Evolutionary conservation across 2,888 invertebrate species (phyloP).

Genomic region (Orthosia cruda): DNA sequence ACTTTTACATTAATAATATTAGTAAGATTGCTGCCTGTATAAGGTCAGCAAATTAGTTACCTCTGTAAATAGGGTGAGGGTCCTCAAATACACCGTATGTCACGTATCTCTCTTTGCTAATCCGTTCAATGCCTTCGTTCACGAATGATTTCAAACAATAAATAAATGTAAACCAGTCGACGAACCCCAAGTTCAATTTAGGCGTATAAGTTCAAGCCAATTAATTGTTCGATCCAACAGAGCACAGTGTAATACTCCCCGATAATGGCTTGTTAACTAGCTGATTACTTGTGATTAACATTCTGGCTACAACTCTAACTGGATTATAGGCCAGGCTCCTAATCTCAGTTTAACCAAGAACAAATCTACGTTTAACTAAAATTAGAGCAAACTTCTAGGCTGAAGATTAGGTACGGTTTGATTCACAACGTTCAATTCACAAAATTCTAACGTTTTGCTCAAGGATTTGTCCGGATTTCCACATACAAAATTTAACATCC

Average conservation of each 20-base stretch:
- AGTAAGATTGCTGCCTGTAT: no score
- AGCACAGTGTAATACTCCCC: slow-evolving; percentile 22
- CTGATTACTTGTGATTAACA: slow-evolving; percentile 51
- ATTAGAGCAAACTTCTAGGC: slow-evolving; percentile 15
- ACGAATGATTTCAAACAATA: slow-evolving; percentile 11
- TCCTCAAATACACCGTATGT: not conserved
- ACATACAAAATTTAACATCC: not conserved
- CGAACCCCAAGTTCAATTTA: slow-evolving; percentile 17
- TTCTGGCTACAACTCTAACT: slow-evolving; percentile 42
- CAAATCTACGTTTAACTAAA: slow-evolving; percentile 34
- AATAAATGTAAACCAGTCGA: slow-evolving; percentile 19
- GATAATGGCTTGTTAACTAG: slow-evolving; percentile 58
- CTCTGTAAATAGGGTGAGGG: not conserved
- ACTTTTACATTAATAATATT: no score
- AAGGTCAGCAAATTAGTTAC: no score
- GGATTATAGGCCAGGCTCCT: slow-evolving; percentile 44
- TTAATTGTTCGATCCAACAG: slow-evolving; percentile 36
- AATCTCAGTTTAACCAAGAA: slow-evolving; percentile 43
- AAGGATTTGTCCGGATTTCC: not conserved
- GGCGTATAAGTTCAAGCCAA: slow-evolving; percentile 31
- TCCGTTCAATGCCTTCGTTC: slow-evolving; percentile 4
- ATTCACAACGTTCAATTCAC: slow-evolving; percentile 25
- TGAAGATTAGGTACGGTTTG: slow-evolving; percentile 27
- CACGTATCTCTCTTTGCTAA: not conserved
- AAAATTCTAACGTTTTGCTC: not conserved